Percentiles rank a stretch among this genome's conserved stretches.
phyloP scores from a whole-genome alignment of 2,888 invertebrate species.

The Caenorhabditis imperialis region DNA sequence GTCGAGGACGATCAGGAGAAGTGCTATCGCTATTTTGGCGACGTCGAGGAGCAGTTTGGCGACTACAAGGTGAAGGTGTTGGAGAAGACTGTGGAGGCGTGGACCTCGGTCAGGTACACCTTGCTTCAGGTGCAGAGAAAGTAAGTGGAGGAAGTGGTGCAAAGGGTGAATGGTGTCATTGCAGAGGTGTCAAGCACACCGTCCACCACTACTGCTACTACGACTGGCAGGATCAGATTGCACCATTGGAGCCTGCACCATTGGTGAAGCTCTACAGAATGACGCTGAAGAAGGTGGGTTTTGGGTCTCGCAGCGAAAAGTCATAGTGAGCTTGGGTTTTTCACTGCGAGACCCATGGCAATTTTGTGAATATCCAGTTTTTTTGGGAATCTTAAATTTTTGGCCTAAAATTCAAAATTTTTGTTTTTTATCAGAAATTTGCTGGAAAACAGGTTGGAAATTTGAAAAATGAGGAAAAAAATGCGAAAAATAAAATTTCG shows the following conservation, averaged over 20 bases:
- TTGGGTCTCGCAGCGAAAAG: too few relatives aligned
- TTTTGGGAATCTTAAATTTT: too few relatives aligned
- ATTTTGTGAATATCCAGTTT: too few relatives aligned
- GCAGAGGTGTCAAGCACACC: slow-evolving; percentile 4
- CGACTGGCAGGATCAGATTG: slow-evolving; percentile 55
- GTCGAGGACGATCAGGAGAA: slow-evolving; percentile 38
- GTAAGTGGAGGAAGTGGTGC: slow-evolving; percentile 4
- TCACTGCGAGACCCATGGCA: too few relatives aligned
- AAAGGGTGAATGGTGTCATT: neutral
- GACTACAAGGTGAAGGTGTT: slow-evolving; percentile 43
- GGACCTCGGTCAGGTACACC: slow-evolving; percentile 33
- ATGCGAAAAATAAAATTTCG: too few relatives aligned
- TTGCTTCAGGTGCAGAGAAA: slow-evolving; percentile 26
- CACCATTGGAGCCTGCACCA: slow-evolving; percentile 46
- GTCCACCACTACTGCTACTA: slow-evolving; percentile 47
- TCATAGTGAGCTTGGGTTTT: too few relatives aligned
- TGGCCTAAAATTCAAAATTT: too few relatives aligned
- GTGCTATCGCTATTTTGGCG: slow-evolving; percentile 28
- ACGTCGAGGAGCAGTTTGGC: slow-evolving; percentile 12
- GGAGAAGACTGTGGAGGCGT: slow-evolving; percentile 27
- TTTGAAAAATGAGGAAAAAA: too few relatives aligned
- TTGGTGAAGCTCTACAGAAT: slow-evolving; percentile 32
- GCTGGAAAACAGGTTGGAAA: too few relatives aligned
- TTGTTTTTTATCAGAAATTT: too few relatives aligned
- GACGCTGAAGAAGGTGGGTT: slow-evolving; percentile 21